phyloP scores from a whole-genome alignment of 1,140 invertebrate species.

The Drosophila guanche region DNA sequence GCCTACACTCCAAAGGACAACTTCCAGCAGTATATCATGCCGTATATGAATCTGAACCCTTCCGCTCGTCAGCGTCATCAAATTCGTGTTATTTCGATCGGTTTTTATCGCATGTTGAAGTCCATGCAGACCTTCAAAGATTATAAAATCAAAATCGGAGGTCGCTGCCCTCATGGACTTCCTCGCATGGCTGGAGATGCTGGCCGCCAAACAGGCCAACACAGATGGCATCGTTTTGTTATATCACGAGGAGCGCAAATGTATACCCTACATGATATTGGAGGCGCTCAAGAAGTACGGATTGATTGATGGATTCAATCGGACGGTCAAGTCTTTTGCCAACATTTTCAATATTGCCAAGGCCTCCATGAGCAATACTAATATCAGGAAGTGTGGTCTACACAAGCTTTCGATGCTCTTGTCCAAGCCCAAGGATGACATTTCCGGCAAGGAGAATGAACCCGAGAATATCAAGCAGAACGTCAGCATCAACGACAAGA shows the following conservation, averaged over 20 bases:
- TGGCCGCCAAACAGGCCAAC: conserved; percentile 85
- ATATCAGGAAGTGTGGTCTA: conserved; percentile 87
- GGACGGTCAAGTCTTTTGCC: conserved; percentile 90
- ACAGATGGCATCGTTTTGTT: conserved; percentile 89
- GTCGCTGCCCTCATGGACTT: conserved; percentile 91
- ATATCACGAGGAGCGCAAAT: conserved; percentile 89
- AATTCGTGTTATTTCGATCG: conserved; percentile 90
- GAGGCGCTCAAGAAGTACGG: conserved; percentile 90
- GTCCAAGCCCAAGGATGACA: conserved; percentile 86
- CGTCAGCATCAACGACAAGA: conserved; percentile 26
- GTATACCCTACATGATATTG: conserved; percentile 90
- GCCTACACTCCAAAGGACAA: conserved; percentile 87
- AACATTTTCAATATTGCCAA: conserved; percentile 90
- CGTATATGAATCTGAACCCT: conserved; percentile 90
- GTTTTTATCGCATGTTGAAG: conserved; percentile 91
- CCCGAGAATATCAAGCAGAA: conserved; percentile 29
- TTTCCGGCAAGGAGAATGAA: conserved; percentile 39
- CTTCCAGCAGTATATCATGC: conserved; percentile 94
- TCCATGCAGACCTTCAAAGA: conserved; percentile 91
- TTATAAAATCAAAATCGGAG: conserved; percentile 93
- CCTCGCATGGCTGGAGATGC: conserved; percentile 89
- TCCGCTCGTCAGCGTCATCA: conserved; percentile 89
- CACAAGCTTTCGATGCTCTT: conserved; percentile 87
- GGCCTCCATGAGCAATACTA: conserved; percentile 86
- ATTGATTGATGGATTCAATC: conserved; percentile 88